Base-by-base conservation (phyloP, 2,797 vertebrate species). In the Danio jaintianensis region DNA sequence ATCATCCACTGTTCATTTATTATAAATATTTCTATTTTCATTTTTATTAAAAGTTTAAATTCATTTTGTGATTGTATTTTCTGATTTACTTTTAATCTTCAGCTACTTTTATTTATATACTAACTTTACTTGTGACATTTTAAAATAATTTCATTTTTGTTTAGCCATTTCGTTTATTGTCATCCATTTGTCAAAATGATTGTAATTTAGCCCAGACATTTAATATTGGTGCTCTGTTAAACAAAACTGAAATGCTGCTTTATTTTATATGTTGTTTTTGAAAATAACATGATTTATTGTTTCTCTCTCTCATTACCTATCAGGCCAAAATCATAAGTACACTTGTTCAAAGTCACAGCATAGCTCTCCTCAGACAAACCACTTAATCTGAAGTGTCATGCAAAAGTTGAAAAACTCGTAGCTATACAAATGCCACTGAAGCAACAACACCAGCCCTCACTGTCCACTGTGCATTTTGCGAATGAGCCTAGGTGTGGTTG, bases 401-500 rank as follows among this genome's bases (percentile, higher is more conserved):
- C 47, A 69, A 29, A n/a, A 7, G 56, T 36, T 59, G 22, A 59
- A 59, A 36, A 59, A 59, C 22, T 29, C 59, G 22, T 7, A 59
- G 7, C 12, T 56, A 11, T n/a, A n/a, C n/a, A n/a, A n/a, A n/a
- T n/a, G n/a, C n/a, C n/a, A n/a, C n/a, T n/a, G n/a, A n/a, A n/a
- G n/a, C 29, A 29, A 29, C 29, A 29, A 29, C 29, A 29, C 29
- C 29, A 29, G 29, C 29, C 29, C 29, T 29, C 29, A 29, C 29
- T 29, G 29, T 3, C 3, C 29, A 29, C 29, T 29, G 1, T 29
- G 64, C 42, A 45, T 82, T 82, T 69, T 78, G 58, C 78, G 53
- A 75, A 40, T 58, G 29, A 64, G 61, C 38, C 64, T 78, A 50
- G 82, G 78, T 81, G 84, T 75, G 61, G 76, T 52, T 15, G 48